A percentile compares a stretch with the other conserved stretches of the same genome.
These are phyloP conservation scores for Nycteola revayana DNA, from an alignment of 2,888 invertebrate species.

Conservation along the genomic window DNA sequence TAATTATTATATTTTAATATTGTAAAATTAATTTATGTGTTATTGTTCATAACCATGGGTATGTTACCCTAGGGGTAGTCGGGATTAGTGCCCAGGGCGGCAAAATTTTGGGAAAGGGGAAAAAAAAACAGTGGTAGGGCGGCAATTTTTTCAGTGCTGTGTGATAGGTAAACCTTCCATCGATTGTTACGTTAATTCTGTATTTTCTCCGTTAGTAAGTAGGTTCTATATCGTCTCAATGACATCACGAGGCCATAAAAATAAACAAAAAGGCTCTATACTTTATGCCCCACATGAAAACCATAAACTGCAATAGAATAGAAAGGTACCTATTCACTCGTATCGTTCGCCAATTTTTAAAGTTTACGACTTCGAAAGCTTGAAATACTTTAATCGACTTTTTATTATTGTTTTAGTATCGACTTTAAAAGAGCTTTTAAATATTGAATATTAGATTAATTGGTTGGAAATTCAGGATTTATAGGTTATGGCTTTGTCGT, in stretches of 20 bases:
- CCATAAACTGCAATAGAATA: slow-evolving; percentile 47
- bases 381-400: slow-evolving; percentile 53
- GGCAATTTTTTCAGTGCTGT: too few relatives aligned
- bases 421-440: slow-evolving; percentile 54
- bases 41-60: too few relatives aligned
- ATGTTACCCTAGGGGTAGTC: too few relatives aligned
- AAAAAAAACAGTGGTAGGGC: too few relatives aligned
- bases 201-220: too few relatives aligned
- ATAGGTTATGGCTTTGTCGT: slow-evolving; percentile 8
- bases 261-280: slow-evolving; percentile 43
- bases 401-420: slow-evolving; percentile 59
- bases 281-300: slow-evolving; percentile 44
- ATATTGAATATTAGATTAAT: slow-evolving; percentile 54
- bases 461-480: slow-evolving; percentile 33
- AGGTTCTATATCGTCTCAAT: too few relatives aligned
- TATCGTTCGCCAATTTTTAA: slow-evolving; percentile 43
- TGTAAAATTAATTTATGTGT: too few relatives aligned
- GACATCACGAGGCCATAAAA: slow-evolving; percentile 34
- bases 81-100: too few relatives aligned
- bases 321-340: slow-evolving; percentile 45
- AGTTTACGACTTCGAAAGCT: slow-evolving; percentile 54
- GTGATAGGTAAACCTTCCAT: too few relatives aligned
- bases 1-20: too few relatives aligned
- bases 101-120: too few relatives aligned
- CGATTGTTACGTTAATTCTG: too few relatives aligned